Evolutionary conservation across 2,888 invertebrate genomes (phyloP).

Genomic region (Polymixis flavicincta): DNA sequence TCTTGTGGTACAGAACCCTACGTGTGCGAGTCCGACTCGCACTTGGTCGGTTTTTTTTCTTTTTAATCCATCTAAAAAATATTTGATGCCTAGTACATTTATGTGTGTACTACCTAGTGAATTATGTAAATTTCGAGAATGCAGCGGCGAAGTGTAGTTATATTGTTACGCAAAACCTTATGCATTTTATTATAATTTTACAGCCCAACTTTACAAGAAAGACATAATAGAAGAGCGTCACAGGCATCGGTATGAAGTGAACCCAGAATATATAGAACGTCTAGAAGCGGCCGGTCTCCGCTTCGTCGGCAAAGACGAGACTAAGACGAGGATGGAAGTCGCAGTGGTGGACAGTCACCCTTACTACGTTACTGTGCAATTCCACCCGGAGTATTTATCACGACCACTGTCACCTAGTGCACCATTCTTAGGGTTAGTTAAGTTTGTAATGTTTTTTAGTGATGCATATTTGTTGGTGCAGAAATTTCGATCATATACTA

Average conservation of each 20-base stretch:
- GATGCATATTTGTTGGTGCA: neutral
- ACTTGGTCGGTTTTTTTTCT: no score
- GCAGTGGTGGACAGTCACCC: slow-evolving; percentile 96
- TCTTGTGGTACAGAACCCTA: no score
- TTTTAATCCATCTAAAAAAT: no score
- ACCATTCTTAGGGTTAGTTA: slow-evolving; percentile 95
- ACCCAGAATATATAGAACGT: slow-evolving; percentile 95
- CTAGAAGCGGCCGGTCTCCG: slow-evolving; percentile 95
- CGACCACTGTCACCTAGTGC: slow-evolving; percentile 98
- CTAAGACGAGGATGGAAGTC: slow-evolving; percentile 98
- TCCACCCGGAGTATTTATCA: slow-evolving; percentile 99
- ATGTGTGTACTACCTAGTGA: neutral
- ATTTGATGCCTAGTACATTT: neutral
- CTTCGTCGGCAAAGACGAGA: slow-evolving; percentile 96
- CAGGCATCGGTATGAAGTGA: slow-evolving; percentile 99
- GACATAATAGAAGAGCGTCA: slow-evolving; percentile 97
- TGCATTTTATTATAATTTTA: slow-evolving; percentile 7
- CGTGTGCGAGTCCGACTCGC: no score
- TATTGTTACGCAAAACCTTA: neutral
- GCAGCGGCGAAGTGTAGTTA: neutral
- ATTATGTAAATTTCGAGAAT: neutral
- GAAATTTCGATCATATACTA: neutral
- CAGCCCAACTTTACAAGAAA: slow-evolving; percentile 94
- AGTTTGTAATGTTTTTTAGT: neutral
- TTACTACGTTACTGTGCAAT: slow-evolving; percentile 98